Evolutionary conservation across 2,113 vertebrate species (phyloP), one percentile per base, ranked within the genome.

Genomic region (Callaeas wilsoni): DNA sequence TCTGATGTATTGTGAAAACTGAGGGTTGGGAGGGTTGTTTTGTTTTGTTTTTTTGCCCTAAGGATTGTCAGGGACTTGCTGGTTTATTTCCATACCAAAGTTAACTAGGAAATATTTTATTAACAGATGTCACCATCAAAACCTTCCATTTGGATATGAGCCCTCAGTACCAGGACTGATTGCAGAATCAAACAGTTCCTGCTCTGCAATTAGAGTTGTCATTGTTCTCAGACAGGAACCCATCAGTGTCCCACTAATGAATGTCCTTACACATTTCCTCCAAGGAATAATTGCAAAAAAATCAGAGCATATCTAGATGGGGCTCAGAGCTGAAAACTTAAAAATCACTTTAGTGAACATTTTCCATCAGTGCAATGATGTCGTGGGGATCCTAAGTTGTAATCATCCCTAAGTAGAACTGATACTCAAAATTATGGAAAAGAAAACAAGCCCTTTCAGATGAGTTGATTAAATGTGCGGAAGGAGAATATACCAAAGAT

Each of bases 31-130:
- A 68, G 18, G 4, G 20, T 84, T 79, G n/a, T 12, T 71, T 91
- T 90, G 20, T 41, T 90, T 96, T 80, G 16, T 16, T 88, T 87
- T n/a, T 90, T 93, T 76, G 56, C 79, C 80, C 21, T 67, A 37
- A 93, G 47, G 77, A 68, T 93, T 89, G 41, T 52, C 29, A 53
- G 49, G 74, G 29, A 33, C 78, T 93, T 92, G 22, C 52, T 87
- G 56, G 39, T 71, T 70, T 92, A 92, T 96, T 96, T 95, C 88
- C 77, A 74, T 91, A 85, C 96, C 94, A 93, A 93, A 95, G 76
- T 83, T 96, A 94, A 96, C 57, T 65, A 62, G 77, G 82, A 89
- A 91, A 93, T 93, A 75, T 82, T 96, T 97, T 96, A 96, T 95
- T 97, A 97, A 91, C 79, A 94, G 92, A 92, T 92, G 84, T 79